phyloP scores from a whole-genome alignment of 2,797 vertebrate genomes.

The Psittacula derbiana region DNA sequence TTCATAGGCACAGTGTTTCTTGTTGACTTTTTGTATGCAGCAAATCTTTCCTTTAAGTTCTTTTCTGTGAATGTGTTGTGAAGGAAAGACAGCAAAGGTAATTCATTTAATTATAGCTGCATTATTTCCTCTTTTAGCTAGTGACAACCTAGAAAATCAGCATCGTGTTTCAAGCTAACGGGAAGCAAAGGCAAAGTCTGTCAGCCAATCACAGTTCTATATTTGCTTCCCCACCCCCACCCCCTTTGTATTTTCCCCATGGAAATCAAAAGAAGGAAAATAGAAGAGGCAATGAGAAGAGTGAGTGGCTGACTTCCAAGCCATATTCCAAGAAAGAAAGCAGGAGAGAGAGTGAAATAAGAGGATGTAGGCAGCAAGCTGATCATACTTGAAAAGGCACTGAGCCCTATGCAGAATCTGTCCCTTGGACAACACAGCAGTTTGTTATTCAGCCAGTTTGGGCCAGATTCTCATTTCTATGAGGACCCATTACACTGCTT shows the following conservation, averaged over 20 bases:
- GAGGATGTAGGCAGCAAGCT: neutral
- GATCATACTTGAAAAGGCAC: neutral
- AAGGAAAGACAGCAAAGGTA: neutral
- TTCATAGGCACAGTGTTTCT: neutral
- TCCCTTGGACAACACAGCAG: neutral
- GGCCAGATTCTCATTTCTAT: neutral
- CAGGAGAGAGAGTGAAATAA: neutral
- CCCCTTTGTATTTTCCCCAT: neutral
- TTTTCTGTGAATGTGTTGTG: neutral
- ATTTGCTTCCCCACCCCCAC: neutral
- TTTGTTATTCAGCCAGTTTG: neutral
- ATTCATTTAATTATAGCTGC: neutral
- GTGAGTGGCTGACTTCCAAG: neutral
- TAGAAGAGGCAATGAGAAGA: neutral
- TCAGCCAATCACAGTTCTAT: neutral
- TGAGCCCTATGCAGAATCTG: neutral
- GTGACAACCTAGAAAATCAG: neutral
- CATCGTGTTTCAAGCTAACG: neutral
- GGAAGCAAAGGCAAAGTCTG: neutral
- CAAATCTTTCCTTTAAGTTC: neutral
- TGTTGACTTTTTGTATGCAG: neutral
- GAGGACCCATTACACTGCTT: neutral
- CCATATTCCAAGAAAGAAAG: neutral
- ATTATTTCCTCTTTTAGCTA: neutral
- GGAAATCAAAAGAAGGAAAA: neutral